phyloP scores from a whole-genome alignment of 2,113 vertebrate species.

The Mus pahari region DNA sequence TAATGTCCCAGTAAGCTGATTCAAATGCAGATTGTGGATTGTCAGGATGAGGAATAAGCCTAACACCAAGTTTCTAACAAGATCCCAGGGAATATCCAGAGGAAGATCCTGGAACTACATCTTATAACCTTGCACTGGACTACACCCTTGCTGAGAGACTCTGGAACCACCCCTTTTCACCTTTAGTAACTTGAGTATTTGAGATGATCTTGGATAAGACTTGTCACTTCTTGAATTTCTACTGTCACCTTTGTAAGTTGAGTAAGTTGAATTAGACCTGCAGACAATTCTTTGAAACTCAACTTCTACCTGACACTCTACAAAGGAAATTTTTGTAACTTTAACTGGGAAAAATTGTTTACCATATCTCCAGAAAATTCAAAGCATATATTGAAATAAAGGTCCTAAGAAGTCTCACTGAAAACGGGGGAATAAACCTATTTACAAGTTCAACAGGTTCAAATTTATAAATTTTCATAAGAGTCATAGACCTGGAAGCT shows the following conservation, averaged over 20 bases:
- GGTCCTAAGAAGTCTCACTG: not conserved
- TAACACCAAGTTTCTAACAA: not conserved
- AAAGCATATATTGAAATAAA: not conserved
- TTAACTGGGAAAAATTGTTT: not conserved
- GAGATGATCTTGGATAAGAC: not conserved
- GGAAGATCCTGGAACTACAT: not conserved
- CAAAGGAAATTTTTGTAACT: not conserved
- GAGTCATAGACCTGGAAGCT: not conserved
- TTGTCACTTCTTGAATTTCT: not conserved
- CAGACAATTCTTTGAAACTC: not conserved
- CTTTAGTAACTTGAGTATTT: not conserved
- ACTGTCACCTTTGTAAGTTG: not conserved
- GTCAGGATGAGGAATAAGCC: not conserved
- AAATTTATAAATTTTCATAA: constrained; percentile 45
- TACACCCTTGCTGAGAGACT: not conserved
- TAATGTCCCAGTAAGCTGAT: not conserved
- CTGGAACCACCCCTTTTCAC: not conserved
- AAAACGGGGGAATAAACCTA: not conserved
- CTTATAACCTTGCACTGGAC: not conserved
- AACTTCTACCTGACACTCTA: not conserved
- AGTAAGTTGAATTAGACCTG: not conserved
- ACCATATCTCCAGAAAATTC: constrained; percentile 9
- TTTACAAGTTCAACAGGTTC: not conserved
- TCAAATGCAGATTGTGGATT: not conserved
- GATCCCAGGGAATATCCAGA: not conserved